Evolutionary conservation across 2,888 invertebrate genomes (phyloP), one percentile per base, ranked within the genome.

Genomic region (Heliconius cydno): DNA sequence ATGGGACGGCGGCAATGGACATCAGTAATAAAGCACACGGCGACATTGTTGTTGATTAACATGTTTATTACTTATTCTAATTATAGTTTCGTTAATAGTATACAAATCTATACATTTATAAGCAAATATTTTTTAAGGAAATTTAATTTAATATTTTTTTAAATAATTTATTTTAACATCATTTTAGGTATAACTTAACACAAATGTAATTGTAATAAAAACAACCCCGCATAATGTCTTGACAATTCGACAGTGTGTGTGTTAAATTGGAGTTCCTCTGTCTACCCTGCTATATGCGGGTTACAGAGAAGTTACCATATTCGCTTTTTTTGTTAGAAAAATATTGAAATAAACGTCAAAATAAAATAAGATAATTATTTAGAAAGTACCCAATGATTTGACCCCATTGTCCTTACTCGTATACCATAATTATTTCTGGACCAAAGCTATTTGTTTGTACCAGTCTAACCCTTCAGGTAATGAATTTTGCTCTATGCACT

Each of bases 1-100:
- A 74, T 57, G 66, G 75, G 74, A 66, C 67, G 77, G 41, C 66
- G 68, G 72, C 70, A 78, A 80, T 80, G 76, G 77, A 75, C 70
- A 30, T 41, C 57, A 63, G 46, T 73, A 79, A 68, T 79, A 79
- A 76, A 65, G 72, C 72, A 76, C 68, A 73, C 57, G 13, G 6
- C 38, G 15, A 68, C 52, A 76, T 73, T 79, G 73, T 72, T 76
- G 70, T 65, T 77, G 72, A 77, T 65, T 28, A 63, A 57, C 76
- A 68, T 28, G 46, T 77, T 46, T 68, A 30, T 68, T 74, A 68
- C 15, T 30, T 34, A 34, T 60, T 30, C 52, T 72, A n/a, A 41
- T 38, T 41, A 34, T 57, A 19, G 65, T 41, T 66, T 66, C 28
- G 10, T 19, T 76, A 57, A 72, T 72, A 34, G 12, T 4, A 38